These are phyloP conservation scores for Dolichallabes microphthalmus DNA, from an alignment of 2,113 vertebrate species.

Conservation along the genomic window DNA sequence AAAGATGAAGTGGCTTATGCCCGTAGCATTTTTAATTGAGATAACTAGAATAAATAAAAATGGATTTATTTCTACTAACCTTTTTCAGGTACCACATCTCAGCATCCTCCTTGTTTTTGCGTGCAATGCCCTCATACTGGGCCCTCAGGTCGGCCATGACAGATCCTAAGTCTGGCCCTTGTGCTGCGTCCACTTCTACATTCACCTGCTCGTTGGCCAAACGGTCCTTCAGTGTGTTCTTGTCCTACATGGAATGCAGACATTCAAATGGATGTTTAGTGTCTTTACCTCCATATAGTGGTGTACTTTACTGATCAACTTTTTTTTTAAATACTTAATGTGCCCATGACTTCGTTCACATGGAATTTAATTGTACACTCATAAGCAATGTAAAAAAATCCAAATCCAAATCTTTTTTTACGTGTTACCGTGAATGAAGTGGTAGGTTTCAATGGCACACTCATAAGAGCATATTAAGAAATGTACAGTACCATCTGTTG, in stretches of 20 bases:
- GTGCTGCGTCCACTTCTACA: conserved; percentile 73
- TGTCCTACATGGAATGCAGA: conserved; percentile 63
- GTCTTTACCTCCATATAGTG: neutral
- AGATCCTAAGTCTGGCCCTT: conserved; percentile 72
- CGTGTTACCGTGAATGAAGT: too few species aligned
- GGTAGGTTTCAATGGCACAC: too few species aligned
- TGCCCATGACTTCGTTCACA: too few species aligned
- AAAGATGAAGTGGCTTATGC: neutral
- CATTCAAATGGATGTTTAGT: neutral
- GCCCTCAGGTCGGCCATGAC: conserved; percentile 73
- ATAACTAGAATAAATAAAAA: neutral
- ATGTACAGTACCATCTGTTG: too few species aligned
- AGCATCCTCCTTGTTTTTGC: conserved; percentile 78
- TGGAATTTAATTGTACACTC: too few species aligned
- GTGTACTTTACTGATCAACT: neutral
- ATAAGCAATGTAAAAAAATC: too few species aligned
- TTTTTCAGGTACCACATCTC: conserved; percentile 78
- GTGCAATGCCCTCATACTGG: conserved; percentile 76
- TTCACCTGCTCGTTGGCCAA: conserved; percentile 72
- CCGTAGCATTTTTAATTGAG: neutral
- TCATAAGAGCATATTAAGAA: too few species aligned
- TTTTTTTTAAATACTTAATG: neutral
- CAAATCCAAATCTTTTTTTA: too few species aligned
- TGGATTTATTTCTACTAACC: conserved; percentile 58
- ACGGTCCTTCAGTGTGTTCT: conserved; percentile 62